Evolutionary conservation across 1,140 invertebrate genomes (phyloP).

Genomic region (Oppia nitens): DNA sequence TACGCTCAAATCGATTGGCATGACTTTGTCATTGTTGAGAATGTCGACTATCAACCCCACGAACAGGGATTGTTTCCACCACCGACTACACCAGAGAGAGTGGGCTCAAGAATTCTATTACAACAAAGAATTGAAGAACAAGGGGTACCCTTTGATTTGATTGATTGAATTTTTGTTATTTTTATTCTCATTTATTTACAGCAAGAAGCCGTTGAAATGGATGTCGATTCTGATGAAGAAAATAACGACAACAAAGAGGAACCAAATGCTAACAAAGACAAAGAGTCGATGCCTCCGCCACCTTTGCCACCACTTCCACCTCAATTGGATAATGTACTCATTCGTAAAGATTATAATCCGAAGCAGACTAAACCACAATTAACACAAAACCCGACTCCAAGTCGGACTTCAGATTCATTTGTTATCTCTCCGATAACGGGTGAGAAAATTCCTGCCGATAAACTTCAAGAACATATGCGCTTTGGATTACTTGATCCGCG

Average conservation of each 20-base stretch:
- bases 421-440: constrained; percentile 96
- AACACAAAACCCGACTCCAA: constrained; percentile 36
- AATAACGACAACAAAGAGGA: constrained; percentile 39
- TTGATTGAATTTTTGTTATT: not conserved
- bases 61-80: constrained; percentile 79
- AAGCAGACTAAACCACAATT: constrained; percentile 42
- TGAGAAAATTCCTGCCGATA: constrained; percentile 87
- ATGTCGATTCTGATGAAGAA: constrained; percentile 56
- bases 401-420: constrained; percentile 59
- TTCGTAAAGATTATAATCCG: constrained; percentile 92
- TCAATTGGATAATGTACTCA: constrained; percentile 70
- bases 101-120: constrained; percentile 78
- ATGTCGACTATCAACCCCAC: constrained; percentile 93
- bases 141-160: constrained; percentile 21
- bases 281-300: constrained; percentile 32
- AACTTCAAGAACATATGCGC: constrained; percentile 93
- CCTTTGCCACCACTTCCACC: constrained; percentile 57
- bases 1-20: constrained; percentile 99
- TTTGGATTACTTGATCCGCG: constrained; percentile 75
- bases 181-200: constrained; percentile 1
- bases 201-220: constrained; percentile 49
- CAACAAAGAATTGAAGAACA: constrained; percentile 40
- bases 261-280: constrained; percentile 6
- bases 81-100: constrained; percentile 89
- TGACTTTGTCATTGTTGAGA: constrained; percentile 98